A percentile compares a stretch with the other conserved stretches of the same genome.
phyloP scores from a whole-genome alignment of 2,888 invertebrate species.

The Heliconius erato region DNA sequence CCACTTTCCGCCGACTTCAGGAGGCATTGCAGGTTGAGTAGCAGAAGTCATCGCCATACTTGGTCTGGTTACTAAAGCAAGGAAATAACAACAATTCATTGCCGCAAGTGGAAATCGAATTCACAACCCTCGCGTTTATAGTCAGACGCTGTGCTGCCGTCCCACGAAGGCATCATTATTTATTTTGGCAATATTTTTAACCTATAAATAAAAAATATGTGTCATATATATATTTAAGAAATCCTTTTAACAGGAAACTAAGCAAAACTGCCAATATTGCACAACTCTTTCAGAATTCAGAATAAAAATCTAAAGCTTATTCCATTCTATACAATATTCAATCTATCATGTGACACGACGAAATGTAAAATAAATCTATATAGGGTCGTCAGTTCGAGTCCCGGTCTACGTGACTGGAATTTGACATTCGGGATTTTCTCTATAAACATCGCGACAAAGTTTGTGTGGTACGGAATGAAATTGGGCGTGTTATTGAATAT shows the following conservation, averaged over 20 bases:
- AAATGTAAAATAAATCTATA: constrained; percentile 49
- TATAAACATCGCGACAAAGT: constrained; percentile 42
- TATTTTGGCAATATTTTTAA: too few species aligned
- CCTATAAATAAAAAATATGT: too few species aligned
- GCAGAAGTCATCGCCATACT: too few species aligned
- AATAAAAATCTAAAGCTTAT: constrained; percentile 35
- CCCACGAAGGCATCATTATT: too few species aligned
- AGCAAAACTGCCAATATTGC: background rate
- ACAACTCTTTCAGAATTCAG: constrained; percentile 17
- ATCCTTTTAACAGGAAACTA: background rate
- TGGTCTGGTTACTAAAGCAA: too few species aligned
- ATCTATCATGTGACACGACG: constrained; percentile 47
- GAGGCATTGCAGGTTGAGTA: too few species aligned
- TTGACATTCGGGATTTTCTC: constrained; percentile 37
- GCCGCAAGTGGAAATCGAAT: too few species aligned
- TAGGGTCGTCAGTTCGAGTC: constrained; percentile 43
- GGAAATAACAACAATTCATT: too few species aligned
- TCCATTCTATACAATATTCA: constrained; percentile 40
- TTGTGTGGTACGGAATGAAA: constrained; percentile 16
- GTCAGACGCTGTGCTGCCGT: too few species aligned
- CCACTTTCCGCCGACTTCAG: too few species aligned
- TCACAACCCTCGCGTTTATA: too few species aligned
- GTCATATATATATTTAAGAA: too few species aligned
- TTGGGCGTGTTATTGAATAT: constrained; percentile 14
- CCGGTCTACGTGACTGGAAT: constrained; percentile 48